phyloP scores from a whole-genome alignment of 2,797 vertebrate genomes.

The Esox masquinongy region DNA sequence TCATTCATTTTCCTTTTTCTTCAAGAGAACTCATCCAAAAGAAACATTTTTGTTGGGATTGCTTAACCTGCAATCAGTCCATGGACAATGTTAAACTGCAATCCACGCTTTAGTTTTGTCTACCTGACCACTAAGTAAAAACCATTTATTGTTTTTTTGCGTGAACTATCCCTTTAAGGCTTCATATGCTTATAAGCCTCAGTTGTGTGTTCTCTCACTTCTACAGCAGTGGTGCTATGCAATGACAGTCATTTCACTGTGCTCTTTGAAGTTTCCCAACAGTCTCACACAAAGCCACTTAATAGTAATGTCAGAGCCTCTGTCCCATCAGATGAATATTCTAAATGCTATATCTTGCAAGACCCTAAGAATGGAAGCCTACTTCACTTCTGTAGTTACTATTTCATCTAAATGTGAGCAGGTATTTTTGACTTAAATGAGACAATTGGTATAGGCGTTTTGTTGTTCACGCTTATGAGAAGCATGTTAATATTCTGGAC shows the following conservation, averaged over 20 bases:
- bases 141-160: conserved; percentile 2
- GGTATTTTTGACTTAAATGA: conserved; percentile 21
- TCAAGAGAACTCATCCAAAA: too few species aligned
- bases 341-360: conserved; percentile 36
- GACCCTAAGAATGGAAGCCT: conserved; percentile 12
- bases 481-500: neutral
- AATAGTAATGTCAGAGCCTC: conserved; percentile 68
- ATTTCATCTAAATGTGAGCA: conserved; percentile 51
- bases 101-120: too few species aligned
- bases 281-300: conserved; percentile 55
- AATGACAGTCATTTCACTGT: conserved; percentile 15
- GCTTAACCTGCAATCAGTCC: too few species aligned
- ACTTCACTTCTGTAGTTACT: conserved; percentile 37
- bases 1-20: too few species aligned
- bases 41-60: too few species aligned
- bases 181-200: conserved; percentile 9
- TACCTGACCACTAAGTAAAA: too few species aligned
- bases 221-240: conserved; percentile 34
- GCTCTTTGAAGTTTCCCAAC: conserved; percentile 57
- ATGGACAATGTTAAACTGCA: too few species aligned
- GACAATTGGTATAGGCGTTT: conserved; percentile 26
- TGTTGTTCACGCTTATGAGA: conserved; percentile 2
- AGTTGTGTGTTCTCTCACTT: conserved; percentile 38
- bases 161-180: conserved; percentile 18
- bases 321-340: conserved; percentile 42